Conservation (phyloP, 2,888 invertebrate species). For the Antheraea assamensis region DNA sequence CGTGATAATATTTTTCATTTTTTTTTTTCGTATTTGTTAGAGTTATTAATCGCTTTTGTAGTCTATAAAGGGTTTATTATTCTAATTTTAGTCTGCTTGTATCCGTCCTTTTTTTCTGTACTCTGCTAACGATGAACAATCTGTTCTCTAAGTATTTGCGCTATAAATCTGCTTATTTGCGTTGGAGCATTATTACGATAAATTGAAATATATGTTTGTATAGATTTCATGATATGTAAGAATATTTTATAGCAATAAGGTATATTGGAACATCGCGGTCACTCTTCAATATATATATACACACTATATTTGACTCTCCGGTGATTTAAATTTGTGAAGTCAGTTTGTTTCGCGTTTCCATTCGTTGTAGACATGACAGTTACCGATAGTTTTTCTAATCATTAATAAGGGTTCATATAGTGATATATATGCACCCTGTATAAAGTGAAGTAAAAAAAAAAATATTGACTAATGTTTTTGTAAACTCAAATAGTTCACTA, state of each 20-base stretch:
- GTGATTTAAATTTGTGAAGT: too few species aligned
- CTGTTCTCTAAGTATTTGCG: neutral
- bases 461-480: too few species aligned
- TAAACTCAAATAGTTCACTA: too few species aligned
- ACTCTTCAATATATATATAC: neutral
- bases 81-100: constrained; percentile 1
- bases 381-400: too few species aligned
- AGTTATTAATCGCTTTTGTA: neutral
- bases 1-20: too few species aligned
- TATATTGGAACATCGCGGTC: neutral
- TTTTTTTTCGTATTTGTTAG: too few species aligned
- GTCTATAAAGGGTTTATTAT: neutral
- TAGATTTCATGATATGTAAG: neutral
- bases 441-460: too few species aligned
- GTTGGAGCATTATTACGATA: neutral
- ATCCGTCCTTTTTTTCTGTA: neutral
- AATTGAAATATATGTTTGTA: neutral
- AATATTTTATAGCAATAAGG: neutral
- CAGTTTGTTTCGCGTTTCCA: too few species aligned
- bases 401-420: too few species aligned
- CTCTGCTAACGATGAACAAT: neutral
- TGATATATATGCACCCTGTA: too few species aligned
- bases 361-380: too few species aligned
- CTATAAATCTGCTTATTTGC: neutral
- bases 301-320: neutral